phyloP scores from a whole-genome alignment of 2,113 vertebrate species.

The Tupaia chinensis region DNA sequence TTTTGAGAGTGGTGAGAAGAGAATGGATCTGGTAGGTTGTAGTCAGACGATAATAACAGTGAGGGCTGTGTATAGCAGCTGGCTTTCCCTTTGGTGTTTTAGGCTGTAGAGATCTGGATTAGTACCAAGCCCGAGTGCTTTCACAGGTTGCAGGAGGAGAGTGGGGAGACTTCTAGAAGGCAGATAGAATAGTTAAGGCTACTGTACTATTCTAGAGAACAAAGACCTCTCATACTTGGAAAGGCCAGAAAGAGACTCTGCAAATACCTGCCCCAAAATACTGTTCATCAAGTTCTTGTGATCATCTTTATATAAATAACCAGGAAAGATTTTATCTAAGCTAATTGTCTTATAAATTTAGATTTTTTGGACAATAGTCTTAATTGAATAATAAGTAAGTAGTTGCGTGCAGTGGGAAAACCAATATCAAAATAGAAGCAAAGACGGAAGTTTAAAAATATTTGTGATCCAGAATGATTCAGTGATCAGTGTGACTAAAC shows the following conservation, averaged over 20 bases:
- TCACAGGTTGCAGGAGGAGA: background rate
- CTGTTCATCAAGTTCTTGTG: constrained; percentile 17
- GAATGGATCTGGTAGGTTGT: background rate
- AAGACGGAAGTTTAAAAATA: constrained; percentile 51
- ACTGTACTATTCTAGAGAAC: background rate
- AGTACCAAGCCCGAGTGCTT: background rate
- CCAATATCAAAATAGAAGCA: constrained; percentile 48
- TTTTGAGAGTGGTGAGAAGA: background rate
- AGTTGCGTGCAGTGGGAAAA: constrained; percentile 19
- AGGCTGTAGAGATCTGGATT: background rate
- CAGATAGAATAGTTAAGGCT: background rate
- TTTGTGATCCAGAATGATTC: constrained; percentile 28
- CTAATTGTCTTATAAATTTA: constrained; percentile 64
- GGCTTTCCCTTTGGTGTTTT: background rate
- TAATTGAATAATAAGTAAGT: constrained; percentile 43
- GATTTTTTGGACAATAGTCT: constrained; percentile 46
- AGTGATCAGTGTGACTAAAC: background rate
- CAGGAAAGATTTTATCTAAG: constrained; percentile 50
- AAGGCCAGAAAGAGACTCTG: background rate
- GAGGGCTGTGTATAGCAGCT: background rate
- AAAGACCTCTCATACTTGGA: constrained; percentile 32
- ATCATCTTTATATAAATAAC: constrained; percentile 21
- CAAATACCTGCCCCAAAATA: constrained; percentile 47
- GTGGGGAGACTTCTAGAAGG: constrained; percentile 17
- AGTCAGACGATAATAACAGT: background rate